Conservation (phyloP, 2,797 vertebrate species). For the Enteromius trimaculatus region DNA sequence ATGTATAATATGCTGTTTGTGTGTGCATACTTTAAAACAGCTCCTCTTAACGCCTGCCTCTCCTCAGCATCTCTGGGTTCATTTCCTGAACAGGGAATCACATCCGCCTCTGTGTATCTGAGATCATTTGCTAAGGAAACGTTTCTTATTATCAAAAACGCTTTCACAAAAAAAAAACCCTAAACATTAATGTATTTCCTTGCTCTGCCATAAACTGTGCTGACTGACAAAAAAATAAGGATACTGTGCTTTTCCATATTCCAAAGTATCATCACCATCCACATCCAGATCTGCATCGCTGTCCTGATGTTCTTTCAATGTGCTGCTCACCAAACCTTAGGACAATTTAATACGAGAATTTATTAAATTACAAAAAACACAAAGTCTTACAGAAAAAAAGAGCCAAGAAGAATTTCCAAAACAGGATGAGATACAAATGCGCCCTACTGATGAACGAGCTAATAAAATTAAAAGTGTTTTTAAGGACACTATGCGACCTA, state of each 20-base stretch:
- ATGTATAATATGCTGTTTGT: background rate
- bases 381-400: background rate
- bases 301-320: constrained; percentile 90
- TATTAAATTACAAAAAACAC: background rate
- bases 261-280: constrained; percentile 95
- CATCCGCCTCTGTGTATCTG: constrained; percentile 95
- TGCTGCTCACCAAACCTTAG: constrained; percentile 87
- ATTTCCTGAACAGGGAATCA: constrained; percentile 92
- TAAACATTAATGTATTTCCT: background rate
- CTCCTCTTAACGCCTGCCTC: constrained; percentile 79
- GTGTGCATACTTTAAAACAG: constrained; percentile 81
- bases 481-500: constrained; percentile 5
- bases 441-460: background rate
- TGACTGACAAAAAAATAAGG: constrained; percentile 67
- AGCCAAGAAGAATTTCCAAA: background rate
- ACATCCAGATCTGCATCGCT: constrained; percentile 96
- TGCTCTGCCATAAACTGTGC: background rate
- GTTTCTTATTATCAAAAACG: constrained; percentile 6
- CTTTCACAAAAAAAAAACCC: background rate
- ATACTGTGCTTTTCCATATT: constrained; percentile 98
- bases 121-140: constrained; percentile 77
- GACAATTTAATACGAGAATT: background rate
- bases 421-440: background rate
- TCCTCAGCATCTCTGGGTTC: constrained; percentile 86
- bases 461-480: background rate